Conservation (phyloP, 2,888 invertebrate genomes). For the Chironomus riparius region DNA sequence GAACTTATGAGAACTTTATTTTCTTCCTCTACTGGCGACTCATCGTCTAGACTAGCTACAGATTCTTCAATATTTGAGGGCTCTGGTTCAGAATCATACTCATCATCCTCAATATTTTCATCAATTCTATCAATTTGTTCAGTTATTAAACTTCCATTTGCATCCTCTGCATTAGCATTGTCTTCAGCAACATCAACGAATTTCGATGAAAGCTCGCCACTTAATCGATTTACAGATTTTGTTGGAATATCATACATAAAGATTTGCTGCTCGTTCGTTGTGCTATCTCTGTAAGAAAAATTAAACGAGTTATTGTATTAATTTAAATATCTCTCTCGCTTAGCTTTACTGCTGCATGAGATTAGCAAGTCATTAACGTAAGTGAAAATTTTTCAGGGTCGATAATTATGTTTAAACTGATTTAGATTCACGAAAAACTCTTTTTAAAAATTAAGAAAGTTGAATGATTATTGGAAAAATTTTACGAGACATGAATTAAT, state of each 20-base stretch:
- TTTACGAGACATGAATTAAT: too few relatives aligned
- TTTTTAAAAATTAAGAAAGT: neutral
- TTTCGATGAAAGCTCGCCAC: conserved; percentile 71
- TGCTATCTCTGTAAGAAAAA: conserved; percentile 32
- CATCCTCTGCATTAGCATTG: conserved; percentile 59
- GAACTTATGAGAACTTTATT: conserved; percentile 32
- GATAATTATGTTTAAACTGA: neutral
- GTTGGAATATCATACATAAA: conserved; percentile 77
- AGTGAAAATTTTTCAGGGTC: too few relatives aligned
- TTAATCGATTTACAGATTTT: conserved; percentile 64
- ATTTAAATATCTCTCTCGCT: neutral
- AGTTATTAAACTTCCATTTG: neutral
- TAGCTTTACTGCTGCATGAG: too few relatives aligned
- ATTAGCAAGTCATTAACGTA: too few relatives aligned
- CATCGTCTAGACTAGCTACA: conserved; percentile 28
- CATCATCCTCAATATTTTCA: conserved; percentile 25
- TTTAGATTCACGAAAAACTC: neutral
- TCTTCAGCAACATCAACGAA: conserved; percentile 83
- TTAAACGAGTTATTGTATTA: conserved; percentile 12
- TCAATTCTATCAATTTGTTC: conserved; percentile 18
- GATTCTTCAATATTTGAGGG: conserved; percentile 31
- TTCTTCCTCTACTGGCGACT: conserved; percentile 27
- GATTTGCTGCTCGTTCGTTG: conserved; percentile 60
- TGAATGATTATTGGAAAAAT: neutral
- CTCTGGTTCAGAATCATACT: conserved; percentile 33